These are phyloP conservation scores for Drosophila pseudoobscura DNA, from an alignment of 1,140 invertebrate genomes.

Conservation along the genomic window DNA sequence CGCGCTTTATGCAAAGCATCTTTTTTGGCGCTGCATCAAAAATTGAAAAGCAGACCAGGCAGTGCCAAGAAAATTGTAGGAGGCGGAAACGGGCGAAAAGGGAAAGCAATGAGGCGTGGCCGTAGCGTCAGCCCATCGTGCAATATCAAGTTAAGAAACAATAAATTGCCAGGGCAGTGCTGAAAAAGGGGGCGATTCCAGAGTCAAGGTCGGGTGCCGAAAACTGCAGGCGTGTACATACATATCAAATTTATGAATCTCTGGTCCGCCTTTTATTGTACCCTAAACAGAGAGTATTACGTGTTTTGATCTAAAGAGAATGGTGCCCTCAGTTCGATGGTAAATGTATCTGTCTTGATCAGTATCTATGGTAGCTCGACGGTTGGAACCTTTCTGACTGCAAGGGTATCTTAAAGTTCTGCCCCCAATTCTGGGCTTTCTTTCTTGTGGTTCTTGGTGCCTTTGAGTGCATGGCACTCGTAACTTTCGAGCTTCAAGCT, in stretches of 20 bases:
- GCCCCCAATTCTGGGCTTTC: background rate
- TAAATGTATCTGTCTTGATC: too few species aligned
- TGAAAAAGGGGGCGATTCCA: slow-evolving; percentile 5
- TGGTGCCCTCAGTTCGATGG: too few species aligned
- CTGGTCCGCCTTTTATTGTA: slow-evolving; percentile 30
- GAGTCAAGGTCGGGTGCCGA: slow-evolving; percentile 52
- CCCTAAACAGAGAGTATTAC: background rate
- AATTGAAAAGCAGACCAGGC: slow-evolving; percentile 43
- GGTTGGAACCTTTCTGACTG: too few species aligned
- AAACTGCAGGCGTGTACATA: slow-evolving; percentile 57
- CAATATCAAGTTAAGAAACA: slow-evolving; percentile 74
- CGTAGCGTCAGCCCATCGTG: slow-evolving; percentile 29
- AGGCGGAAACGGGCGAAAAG: slow-evolving; percentile 10
- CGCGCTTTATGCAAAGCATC: slow-evolving; percentile 63
- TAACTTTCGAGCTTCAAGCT: slow-evolving; percentile 54
- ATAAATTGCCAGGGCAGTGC: slow-evolving; percentile 62
- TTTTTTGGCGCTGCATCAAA: slow-evolving; percentile 72
- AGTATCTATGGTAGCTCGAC: too few species aligned
- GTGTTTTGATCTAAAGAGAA: too few species aligned
- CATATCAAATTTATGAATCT: slow-evolving; percentile 74
- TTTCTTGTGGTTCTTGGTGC: slow-evolving; percentile 20
- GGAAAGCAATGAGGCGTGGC: slow-evolving; percentile 61
- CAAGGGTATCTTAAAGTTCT: background rate
- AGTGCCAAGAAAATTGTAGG: slow-evolving; percentile 16
- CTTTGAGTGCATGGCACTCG: slow-evolving; percentile 55